These are phyloP conservation scores for Ennomos erosarius DNA, from an alignment of 2,888 invertebrate species.

Conservation along the genomic window DNA sequence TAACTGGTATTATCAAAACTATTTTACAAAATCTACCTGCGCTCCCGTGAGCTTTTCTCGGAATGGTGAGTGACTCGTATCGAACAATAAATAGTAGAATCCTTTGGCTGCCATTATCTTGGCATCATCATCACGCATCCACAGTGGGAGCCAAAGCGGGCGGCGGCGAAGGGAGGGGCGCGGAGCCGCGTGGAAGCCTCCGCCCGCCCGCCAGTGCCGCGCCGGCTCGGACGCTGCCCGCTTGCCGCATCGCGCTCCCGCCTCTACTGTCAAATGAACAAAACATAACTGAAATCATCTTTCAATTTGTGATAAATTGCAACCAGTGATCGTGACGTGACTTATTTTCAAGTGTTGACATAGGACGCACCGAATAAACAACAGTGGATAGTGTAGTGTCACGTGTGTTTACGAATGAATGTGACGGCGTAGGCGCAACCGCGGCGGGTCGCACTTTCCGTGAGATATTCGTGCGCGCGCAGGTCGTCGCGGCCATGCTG, in stretches of 20 bases:
- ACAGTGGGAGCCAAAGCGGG: slow-evolving; percentile 73
- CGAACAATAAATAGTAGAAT: slow-evolving; percentile 82
- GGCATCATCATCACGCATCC: slow-evolving; percentile 79
- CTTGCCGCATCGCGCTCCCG: slow-evolving; percentile 61
- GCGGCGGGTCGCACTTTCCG: slow-evolving; percentile 79
- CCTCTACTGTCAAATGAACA: slow-evolving; percentile 58
- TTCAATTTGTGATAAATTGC: slow-evolving; percentile 54
- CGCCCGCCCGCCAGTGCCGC: slow-evolving; percentile 76
- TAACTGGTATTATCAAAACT: slow-evolving; percentile 21
- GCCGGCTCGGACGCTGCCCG: slow-evolving; percentile 71
- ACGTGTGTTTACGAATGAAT: slow-evolving; percentile 83
- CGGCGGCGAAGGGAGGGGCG: slow-evolving; percentile 62
- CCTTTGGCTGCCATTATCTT: slow-evolving; percentile 81
- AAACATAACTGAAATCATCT: slow-evolving; percentile 73
- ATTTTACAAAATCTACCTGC: slow-evolving; percentile 46
- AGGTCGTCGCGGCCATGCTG: slow-evolving; percentile 85
- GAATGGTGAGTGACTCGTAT: slow-evolving; percentile 69
- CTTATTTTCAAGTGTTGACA: slow-evolving; percentile 44
- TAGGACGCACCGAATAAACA: slow-evolving; percentile 39
- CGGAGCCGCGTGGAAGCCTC: slow-evolving; percentile 73
- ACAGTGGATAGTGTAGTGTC: slow-evolving; percentile 71
- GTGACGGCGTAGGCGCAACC: slow-evolving; percentile 81
- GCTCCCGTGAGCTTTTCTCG: slow-evolving; percentile 57
- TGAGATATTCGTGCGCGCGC: slow-evolving; percentile 83
- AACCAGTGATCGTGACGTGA: slow-evolving; percentile 33